Conservation (phyloP, 2,797 vertebrate genomes). For the Micromesistius poutassou region DNA sequence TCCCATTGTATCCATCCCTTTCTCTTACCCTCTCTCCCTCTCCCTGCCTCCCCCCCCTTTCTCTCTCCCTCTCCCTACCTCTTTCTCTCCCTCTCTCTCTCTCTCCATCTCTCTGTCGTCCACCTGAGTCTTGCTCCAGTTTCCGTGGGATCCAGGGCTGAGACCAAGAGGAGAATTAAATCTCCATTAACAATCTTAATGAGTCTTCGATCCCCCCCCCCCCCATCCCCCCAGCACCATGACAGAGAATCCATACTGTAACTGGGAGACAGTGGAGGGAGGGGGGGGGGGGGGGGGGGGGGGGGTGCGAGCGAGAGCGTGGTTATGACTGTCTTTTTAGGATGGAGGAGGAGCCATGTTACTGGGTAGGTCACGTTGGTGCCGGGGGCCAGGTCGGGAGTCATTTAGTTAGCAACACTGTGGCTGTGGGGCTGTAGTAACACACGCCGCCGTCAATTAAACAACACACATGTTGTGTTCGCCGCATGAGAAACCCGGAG, state of each 20-base stretch:
- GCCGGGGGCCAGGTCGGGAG: too few species aligned
- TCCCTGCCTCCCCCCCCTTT: slow-evolving; percentile 4
- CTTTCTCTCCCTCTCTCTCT: neutral
- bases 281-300: neutral
- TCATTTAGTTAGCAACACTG: too few species aligned
- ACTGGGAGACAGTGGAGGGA: slow-evolving; percentile 39
- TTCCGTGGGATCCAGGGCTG: slow-evolving; percentile 57
- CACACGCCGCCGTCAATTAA: too few species aligned
- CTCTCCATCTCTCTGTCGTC: neutral
- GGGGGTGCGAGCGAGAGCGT: too few species aligned
- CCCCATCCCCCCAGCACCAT: slow-evolving; percentile 27
- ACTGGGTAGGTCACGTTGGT: too few species aligned
- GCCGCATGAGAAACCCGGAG: too few species aligned
- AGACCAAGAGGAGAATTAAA: slow-evolving; percentile 76
- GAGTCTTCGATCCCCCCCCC: slow-evolving; percentile 72
- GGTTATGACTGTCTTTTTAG: too few species aligned
- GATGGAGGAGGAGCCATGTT: too few species aligned
- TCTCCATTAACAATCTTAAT: slow-evolving; percentile 81
- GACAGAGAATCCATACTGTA: slow-evolving; percentile 71
- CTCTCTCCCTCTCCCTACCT: neutral
- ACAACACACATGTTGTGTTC: too few species aligned
- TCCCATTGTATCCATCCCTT: too few species aligned
- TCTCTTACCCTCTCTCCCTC: neutral
- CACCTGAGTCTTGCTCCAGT: slow-evolving; percentile 34
- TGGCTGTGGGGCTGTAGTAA: too few species aligned